Conservation (phyloP, 2,888 invertebrate genomes). For the Zeuzera pyrina region DNA sequence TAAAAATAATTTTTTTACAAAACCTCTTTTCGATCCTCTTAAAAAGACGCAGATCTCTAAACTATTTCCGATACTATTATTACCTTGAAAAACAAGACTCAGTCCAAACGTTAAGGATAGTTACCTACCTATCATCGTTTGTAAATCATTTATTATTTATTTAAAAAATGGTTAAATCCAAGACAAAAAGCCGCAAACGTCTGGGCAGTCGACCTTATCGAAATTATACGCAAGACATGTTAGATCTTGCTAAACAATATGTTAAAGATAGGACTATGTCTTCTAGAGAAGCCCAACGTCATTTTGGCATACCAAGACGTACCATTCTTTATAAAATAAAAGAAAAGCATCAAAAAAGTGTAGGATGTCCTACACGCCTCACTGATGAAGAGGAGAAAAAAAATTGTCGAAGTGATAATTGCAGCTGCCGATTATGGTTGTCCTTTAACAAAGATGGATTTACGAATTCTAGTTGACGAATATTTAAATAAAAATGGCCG, state of each 20-base stretch:
- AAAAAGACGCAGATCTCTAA: too few species aligned
- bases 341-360: neutral
- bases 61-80: too few species aligned
- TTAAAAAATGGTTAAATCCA: too few species aligned
- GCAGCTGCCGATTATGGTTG: neutral
- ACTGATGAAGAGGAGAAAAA: neutral
- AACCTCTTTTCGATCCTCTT: too few species aligned
- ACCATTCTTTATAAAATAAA: neutral
- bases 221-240: too few species aligned
- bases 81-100: too few species aligned
- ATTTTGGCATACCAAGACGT: neutral
- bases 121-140: too few species aligned
- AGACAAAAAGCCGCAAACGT: too few species aligned
- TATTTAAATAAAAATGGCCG: conserved; percentile 1
- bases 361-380: neutral
- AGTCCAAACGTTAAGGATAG: too few species aligned
- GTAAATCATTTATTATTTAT: too few species aligned
- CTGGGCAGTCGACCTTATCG: too few species aligned
- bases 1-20: too few species aligned
- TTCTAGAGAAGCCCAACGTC: conserved; percentile 1
- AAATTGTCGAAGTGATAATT: neutral
- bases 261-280: neutral
- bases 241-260: neutral
- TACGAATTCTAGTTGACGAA: neutral
- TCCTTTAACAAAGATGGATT: neutral